Evolutionary conservation across 2,888 invertebrate species (phyloP), one percentile per base, ranked within the genome.

Genomic region (Habrosyne pyritoides): DNA sequence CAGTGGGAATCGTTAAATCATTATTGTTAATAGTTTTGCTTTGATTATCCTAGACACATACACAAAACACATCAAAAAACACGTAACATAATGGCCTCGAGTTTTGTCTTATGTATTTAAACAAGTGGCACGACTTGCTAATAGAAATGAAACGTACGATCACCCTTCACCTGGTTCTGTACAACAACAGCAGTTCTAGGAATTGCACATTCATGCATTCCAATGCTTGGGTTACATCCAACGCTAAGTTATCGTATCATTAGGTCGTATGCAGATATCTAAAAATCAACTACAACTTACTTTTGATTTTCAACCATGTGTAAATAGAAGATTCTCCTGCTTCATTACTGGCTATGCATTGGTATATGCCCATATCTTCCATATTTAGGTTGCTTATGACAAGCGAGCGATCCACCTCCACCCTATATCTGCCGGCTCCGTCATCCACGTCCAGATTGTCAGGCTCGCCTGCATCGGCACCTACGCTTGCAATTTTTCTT

Each of bases 281-380:
- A 33, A 33, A 33, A 33, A 33, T n/a, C n/a, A n/a, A n/a, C 48
- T 10, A 2, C 1, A 49, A 95, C 98, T 96, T 94, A 98, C 98
- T 98, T 95, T 98, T 98, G 26, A 98, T 98, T 91, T 96, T 96
- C 47, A 99, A 91, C 98, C 98, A 99, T 1, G 98, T 97, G 69
- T 96, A 96, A 62, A 96, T 95, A 4, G 97, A 97, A 54, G 96
- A 95, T 85, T 98, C 97, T 10, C 99, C 99, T 1, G 97, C 99
- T 72, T 95, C 95, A 82, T 99, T 99, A 54, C 93, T 93, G 0
- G 98, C 98, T 73, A 98, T 95, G 83, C 99, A 99, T 85, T 99
- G 99, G 81, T 97, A 99, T 94, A 99, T 96, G 51, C 98, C 99
- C 63, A 97, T 96, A 86, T 99, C 98, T 63, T 95, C 95, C 86